Percentiles rank a stretch among this genome's conserved stretches.
Conservation (phyloP, 2,888 invertebrate genomes). For the Catocala fraxini region DNA sequence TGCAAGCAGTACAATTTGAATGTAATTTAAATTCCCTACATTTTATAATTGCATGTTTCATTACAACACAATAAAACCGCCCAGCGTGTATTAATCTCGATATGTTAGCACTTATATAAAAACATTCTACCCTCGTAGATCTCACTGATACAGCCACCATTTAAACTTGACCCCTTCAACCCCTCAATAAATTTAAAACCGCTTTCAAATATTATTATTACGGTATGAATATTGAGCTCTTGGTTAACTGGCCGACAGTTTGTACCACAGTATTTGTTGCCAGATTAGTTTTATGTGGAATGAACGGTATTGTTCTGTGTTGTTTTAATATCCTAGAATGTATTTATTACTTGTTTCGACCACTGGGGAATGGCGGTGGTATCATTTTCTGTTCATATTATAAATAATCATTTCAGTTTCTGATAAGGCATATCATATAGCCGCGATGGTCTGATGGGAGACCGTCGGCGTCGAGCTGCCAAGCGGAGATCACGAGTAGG, state of each 20-base stretch:
- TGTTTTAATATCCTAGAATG: constrained; percentile 21
- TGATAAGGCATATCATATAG: no score
- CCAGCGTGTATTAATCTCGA: constrained; percentile 52
- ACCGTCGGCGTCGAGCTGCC: no score
- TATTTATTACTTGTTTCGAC: constrained; percentile 14
- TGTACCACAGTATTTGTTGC: constrained; percentile 17
- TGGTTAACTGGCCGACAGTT: constrained; percentile 19
- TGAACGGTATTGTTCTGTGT: constrained; percentile 24
- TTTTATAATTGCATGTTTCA: constrained; percentile 64
- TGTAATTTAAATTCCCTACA: background rate
- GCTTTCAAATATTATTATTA: constrained; percentile 35
- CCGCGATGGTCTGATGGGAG: no score
- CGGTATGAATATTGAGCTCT: constrained; percentile 30
- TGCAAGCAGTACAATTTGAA: no score
- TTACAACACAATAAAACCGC: constrained; percentile 33
- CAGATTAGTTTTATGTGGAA: constrained; percentile 25
- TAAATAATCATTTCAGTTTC: background rate
- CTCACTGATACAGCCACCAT: constrained; percentile 41
- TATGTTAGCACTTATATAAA: constrained; percentile 54
- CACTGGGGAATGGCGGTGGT: background rate
- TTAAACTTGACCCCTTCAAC: constrained; percentile 32
- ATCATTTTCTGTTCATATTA: background rate
- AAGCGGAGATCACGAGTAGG: no score
- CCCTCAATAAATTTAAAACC: constrained; percentile 29
- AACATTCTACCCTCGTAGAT: constrained; percentile 51